Base-by-base conservation (phyloP, 1,140 invertebrate genomes). In the Zaprionus inermis region DNA sequence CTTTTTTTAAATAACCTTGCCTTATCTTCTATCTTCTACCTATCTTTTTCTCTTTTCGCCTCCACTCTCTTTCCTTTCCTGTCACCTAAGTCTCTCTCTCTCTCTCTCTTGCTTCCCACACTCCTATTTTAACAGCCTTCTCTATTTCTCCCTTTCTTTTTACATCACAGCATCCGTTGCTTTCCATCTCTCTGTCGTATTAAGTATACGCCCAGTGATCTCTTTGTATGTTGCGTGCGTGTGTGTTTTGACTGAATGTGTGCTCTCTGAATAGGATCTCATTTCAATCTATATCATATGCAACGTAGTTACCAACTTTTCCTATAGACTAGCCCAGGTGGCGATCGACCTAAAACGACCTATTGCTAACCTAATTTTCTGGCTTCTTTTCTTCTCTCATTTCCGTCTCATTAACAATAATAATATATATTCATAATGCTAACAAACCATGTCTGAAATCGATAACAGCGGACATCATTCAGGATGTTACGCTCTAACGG, bases 401-500 rank as follows among this genome's bases (percentile, higher is more conserved):
- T 46, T 72, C 32, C 64, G 38, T 55, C 41, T 51, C 10, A 46
- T 61, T 41, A 52, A 56, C 36, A 55, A 18, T 18, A 44, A 75
- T 6, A 75, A 36, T 10, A 51, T 16, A 67, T 44, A 59, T 14
- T 41, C 32, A 64, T 55, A 51, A 20, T 22, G 60, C 54, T 57
- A 63, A n/a, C 41, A 69, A 77, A 51, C 77, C 63, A 16, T 51
- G 30, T 18, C 20, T 60, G 24, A 18, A 36, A 52, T 44, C 16
- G 41, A 16, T 44, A 60, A 72, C 72, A 92, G 91, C 91, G 89
- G 91, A 92, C 84, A 92, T 92, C 75, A 92, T 92, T 81, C 91
- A 92, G 91, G 91, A 92, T 90, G 91, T 92, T 90, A 92, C 91
- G 91, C 91, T 92, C 91, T 92, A 92, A 92, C 91, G 81, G 88